Evolutionary conservation across 2,888 invertebrate species (phyloP).

Genomic region (Mechanitis mazaeus): DNA sequence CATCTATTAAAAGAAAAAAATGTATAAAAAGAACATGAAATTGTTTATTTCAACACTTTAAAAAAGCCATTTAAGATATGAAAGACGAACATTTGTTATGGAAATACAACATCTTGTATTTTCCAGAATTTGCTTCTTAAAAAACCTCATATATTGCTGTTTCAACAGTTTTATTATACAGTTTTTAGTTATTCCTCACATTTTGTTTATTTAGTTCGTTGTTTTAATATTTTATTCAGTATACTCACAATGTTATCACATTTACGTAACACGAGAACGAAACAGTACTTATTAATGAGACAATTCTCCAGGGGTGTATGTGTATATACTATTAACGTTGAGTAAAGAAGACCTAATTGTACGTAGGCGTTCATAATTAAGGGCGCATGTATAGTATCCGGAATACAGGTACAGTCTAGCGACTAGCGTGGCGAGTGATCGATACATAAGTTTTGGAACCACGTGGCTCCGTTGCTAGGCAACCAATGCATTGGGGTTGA

Average conservation of each 20-base stretch:
- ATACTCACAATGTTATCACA: neutral
- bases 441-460: conserved; percentile 45
- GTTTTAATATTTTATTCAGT: neutral
- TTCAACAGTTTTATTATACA: neutral
- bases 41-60: neutral
- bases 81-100: neutral
- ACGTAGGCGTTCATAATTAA: conserved; percentile 49
- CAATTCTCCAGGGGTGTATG: conserved; percentile 25
- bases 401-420: conserved; percentile 14
- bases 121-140: neutral
- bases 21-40: no score
- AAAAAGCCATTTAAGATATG: neutral
- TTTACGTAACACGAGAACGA: neutral
- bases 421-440: conserved; percentile 34
- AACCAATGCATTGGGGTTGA: conserved; percentile 33
- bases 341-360: conserved; percentile 52
- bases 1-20: no score
- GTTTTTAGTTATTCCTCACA: neutral
- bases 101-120: neutral
- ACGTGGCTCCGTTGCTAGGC: conserved; percentile 40
- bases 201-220: neutral
- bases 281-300: conserved; percentile 3
- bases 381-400: conserved; percentile 25
- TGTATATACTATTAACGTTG: conserved; percentile 30
- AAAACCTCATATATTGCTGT: neutral